Percentiles rank a stretch among this genome's conserved stretches.
phyloP scores from a whole-genome alignment of 2,888 invertebrate species.

The Chorisops tibialis region DNA sequence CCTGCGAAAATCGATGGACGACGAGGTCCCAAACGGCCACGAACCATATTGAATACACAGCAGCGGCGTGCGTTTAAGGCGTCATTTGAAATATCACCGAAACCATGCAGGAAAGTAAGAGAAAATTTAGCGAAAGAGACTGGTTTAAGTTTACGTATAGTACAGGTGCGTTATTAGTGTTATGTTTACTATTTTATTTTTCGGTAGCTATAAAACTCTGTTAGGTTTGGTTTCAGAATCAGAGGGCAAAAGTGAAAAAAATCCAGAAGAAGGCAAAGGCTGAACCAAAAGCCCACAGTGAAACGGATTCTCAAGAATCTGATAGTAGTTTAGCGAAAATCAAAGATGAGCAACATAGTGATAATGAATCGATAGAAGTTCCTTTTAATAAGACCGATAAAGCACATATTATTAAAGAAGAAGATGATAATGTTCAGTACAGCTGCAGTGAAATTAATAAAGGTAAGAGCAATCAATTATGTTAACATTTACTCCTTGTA shows the following conservation, averaged over 20 bases:
- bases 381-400: conserved; percentile 43
- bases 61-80: conserved; percentile 80
- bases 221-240: conserved; percentile 66
- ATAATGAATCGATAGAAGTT: conserved; percentile 51
- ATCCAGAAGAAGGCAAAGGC: conserved; percentile 62
- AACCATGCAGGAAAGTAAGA: conserved; percentile 77
- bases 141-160: conserved; percentile 77
- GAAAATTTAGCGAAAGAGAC: conserved; percentile 82
- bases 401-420: conserved; percentile 45
- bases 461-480: conserved; percentile 40
- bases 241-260: conserved; percentile 64
- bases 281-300: conserved; percentile 54
- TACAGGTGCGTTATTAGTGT: conserved; percentile 60
- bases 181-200: not conserved
- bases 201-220: conserved; percentile 3
- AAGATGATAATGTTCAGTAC: conserved; percentile 47
- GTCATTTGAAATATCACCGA: conserved; percentile 80
- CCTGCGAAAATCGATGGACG: conserved; percentile 63
- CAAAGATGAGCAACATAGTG: conserved; percentile 62
- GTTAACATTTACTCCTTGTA: no score
- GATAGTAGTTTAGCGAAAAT: conserved; percentile 56
- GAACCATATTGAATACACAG: conserved; percentile 79
- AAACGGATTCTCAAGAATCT: conserved; percentile 54
- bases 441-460: conserved; percentile 50
- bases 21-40: conserved; percentile 74